A percentile compares a stretch with the other conserved stretches of the same genome.
phyloP scores from a whole-genome alignment of 2,113 vertebrate genomes.

The Pelusios castaneus region DNA sequence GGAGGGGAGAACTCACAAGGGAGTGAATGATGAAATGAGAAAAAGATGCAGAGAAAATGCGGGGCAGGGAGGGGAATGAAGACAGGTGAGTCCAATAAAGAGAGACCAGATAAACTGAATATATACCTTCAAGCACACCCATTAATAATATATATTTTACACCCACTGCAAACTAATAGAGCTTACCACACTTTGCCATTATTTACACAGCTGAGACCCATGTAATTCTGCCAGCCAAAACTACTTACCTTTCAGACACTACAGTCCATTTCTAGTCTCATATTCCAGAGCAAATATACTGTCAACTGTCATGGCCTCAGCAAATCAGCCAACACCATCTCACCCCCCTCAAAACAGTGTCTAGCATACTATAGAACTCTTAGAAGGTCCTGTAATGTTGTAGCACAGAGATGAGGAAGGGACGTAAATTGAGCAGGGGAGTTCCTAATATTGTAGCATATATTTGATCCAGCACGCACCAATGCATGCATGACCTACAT shows the following conservation, averaged over 20 bases:
- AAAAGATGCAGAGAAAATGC: neutral
- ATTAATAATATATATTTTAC: neutral
- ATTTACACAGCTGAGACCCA: neutral
- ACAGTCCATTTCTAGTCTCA: neutral
- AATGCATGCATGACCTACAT: neutral
- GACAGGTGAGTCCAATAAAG: neutral
- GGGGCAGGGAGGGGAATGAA: neutral
- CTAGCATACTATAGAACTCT: neutral
- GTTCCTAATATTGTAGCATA: neutral
- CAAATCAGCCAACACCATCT: neutral
- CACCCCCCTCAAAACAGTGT: neutral
- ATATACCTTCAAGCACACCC: neutral
- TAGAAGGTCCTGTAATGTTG: neutral
- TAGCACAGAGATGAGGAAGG: fast-evolving
- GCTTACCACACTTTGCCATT: neutral
- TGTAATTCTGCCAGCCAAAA: slow-evolving; percentile 37
- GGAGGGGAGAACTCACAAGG: neutral
- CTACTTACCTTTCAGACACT: neutral
- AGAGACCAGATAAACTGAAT: neutral
- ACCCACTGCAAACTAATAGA: neutral
- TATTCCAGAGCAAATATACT: neutral
- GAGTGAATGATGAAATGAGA: neutral
- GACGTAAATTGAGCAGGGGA: neutral
- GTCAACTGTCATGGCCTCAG: neutral
- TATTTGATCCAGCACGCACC: neutral